phyloP scores from a whole-genome alignment of 2,888 invertebrate genomes.

The Uloborus plumipes region DNA sequence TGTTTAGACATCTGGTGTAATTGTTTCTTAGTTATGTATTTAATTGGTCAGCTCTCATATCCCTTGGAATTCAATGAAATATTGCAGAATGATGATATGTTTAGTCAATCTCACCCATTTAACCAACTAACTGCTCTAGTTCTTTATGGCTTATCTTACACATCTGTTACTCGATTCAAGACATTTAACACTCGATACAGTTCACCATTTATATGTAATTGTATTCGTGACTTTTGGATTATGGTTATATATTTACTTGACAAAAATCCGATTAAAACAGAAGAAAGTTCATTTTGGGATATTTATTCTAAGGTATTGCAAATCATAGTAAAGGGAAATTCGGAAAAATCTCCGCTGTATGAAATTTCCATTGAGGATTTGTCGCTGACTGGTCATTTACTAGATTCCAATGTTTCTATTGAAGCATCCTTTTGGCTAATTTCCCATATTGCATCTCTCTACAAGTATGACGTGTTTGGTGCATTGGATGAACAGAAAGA shows the following conservation, averaged over 20 bases:
- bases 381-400: neutral
- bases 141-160: constrained; percentile 26
- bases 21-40: constrained; percentile 12
- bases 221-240: constrained; percentile 53
- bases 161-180: constrained; percentile 17
- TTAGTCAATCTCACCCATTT: constrained; percentile 19
- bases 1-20: constrained; percentile 49
- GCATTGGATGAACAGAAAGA: constrained; percentile 1
- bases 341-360: neutral
- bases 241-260: constrained; percentile 41
- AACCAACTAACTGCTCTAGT: constrained; percentile 23
- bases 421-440: constrained; percentile 46
- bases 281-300: constrained; percentile 34
- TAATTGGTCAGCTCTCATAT: neutral
- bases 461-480: constrained; percentile 30
- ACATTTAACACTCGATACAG: constrained; percentile 3
- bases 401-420: constrained; percentile 2
- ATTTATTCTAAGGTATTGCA: constrained; percentile 16
- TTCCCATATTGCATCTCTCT: constrained; percentile 37
- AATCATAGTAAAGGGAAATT: neutral
- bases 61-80: neutral
- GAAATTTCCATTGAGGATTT: constrained; percentile 15
- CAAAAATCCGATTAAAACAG: neutral
- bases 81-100: constrained; percentile 5
- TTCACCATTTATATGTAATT: constrained; percentile 44